phyloP scores from a whole-genome alignment of 2,113 vertebrate species.

The Plestiodon gilberti region DNA sequence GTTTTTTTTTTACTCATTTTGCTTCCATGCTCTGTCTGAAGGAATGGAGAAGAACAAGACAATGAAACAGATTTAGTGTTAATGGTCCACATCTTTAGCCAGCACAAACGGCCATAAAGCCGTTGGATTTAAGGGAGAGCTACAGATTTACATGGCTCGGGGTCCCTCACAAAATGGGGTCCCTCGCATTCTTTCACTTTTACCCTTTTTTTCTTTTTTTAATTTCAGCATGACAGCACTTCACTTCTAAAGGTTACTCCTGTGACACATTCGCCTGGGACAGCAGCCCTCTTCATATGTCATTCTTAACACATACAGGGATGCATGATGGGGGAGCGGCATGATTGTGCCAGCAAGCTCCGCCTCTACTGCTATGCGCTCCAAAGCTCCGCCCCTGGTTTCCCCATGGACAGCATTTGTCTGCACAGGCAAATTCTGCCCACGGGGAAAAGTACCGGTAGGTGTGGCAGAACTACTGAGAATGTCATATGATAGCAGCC shows the following conservation, averaged over 20 bases:
- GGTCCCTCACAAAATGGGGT: not conserved
- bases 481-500: not conserved
- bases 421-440: no score
- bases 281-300: no score
- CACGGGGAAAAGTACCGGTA: no score
- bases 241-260: not conserved
- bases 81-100: not conserved
- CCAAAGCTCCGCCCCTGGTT: no score
- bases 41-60: constrained; percentile 26
- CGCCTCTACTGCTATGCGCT: no score
- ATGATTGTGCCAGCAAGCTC: no score
- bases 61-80: constrained; percentile 35
- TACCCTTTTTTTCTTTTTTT: not conserved
- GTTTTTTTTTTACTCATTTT: not conserved
- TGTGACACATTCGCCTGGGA: not conserved
- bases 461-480: not conserved
- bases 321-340: no score
- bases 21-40: not conserved
- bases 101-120: constrained; percentile 16
- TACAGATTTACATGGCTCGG: no score
- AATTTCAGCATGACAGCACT: not conserved
- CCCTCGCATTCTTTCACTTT: no score
- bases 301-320: no score
- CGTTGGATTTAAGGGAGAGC: constrained; percentile 7
- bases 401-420: no score